These are phyloP conservation scores for Muntiacus reevesi DNA, from an alignment of 2,113 vertebrate genomes.

Conservation along the genomic window DNA sequence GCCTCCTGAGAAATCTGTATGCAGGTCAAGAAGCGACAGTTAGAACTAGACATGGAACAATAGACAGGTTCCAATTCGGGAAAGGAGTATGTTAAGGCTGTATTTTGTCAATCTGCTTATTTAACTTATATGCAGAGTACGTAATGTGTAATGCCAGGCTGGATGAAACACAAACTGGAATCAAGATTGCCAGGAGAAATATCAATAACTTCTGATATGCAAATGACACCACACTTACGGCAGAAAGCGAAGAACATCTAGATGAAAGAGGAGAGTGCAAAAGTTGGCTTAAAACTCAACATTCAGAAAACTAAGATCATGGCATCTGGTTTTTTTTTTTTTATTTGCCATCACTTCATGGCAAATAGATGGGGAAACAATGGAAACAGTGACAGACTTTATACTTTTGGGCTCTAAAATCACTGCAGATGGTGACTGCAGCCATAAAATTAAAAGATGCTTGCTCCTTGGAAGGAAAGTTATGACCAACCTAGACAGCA, in stretches of 20 bases:
- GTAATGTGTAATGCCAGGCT: neutral
- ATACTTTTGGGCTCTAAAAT: neutral
- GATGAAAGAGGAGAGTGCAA: neutral
- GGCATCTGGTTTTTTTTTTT: neutral
- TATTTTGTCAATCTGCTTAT: neutral
- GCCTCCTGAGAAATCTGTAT: neutral
- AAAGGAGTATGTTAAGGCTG: neutral
- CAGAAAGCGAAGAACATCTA: neutral
- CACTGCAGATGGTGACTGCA: neutral
- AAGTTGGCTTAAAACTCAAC: neutral
- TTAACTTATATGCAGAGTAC: neutral
- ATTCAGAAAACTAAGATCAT: neutral
- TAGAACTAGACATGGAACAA: neutral
- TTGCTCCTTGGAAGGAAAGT: neutral
- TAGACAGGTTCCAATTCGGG: neutral
- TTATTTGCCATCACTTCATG: neutral
- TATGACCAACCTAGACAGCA: neutral
- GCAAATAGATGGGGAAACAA: neutral
- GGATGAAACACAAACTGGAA: neutral
- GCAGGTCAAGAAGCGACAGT: neutral
- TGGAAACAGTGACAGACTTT: neutral
- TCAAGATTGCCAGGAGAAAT: neutral
- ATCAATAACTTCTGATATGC: neutral
- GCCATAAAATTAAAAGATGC: neutral
- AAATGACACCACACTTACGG: neutral